Conservation (phyloP, 2,888 invertebrate species). For the Emesis furor region DNA sequence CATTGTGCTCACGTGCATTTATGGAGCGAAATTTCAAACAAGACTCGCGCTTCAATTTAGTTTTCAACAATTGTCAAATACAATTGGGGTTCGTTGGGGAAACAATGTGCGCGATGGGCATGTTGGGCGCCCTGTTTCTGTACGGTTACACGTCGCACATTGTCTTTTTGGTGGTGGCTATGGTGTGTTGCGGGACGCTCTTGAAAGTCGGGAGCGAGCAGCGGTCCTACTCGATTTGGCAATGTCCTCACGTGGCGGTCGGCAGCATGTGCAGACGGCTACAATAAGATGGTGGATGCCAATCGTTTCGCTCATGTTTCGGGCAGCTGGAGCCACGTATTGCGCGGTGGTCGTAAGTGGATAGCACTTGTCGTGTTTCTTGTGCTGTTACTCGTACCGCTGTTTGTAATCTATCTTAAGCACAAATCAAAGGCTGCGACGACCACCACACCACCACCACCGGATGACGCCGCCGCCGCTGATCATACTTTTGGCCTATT, state of each 20-base stretch:
- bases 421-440: background rate
- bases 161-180: constrained; percentile 9
- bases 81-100: constrained; percentile 1
- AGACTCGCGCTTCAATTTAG: constrained; percentile 12
- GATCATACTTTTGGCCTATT: constrained; percentile 19
- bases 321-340: background rate
- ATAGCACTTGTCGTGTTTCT: background rate
- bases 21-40: constrained; percentile 12
- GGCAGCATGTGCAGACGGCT: constrained; percentile 13
- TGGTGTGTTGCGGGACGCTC: background rate
- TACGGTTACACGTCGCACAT: constrained; percentile 1
- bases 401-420: background rate
- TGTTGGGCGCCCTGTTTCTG: constrained; percentile 8
- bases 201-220: constrained; percentile 15
- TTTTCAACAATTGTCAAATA: constrained; percentile 14
- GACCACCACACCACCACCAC: background rate
- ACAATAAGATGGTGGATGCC: constrained; percentile 15
- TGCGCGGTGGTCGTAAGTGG: background rate
- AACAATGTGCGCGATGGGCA: constrained; percentile 5
- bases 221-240: constrained; percentile 11
- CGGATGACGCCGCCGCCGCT: background rate
- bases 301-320: background rate
- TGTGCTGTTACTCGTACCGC: constrained; percentile 5
- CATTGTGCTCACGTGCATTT: background rate
- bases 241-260: constrained; percentile 5